phyloP scores from a whole-genome alignment of 2,888 invertebrate genomes.

The Caenorhabditis wallacei region DNA sequence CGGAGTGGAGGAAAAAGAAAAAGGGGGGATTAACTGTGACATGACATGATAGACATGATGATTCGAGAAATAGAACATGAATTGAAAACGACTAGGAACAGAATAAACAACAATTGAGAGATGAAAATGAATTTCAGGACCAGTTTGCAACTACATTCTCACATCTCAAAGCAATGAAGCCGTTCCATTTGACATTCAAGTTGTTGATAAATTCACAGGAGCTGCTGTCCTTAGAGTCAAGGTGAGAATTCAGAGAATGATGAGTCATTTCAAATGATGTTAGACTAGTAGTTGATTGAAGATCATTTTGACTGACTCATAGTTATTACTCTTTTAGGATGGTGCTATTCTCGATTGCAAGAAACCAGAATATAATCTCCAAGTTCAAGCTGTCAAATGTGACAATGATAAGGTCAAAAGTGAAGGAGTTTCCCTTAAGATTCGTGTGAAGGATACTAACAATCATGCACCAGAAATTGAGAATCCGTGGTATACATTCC shows the following conservation, averaged over 20 bases:
- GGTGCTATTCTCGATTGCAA: constrained; percentile 78
- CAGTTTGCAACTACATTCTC: constrained; percentile 80
- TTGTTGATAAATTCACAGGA: constrained; percentile 79
- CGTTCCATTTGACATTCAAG: constrained; percentile 78
- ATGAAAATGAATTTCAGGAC: constrained; percentile 71
- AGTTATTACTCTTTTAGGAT: constrained; percentile 54
- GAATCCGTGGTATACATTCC: constrained; percentile 92
- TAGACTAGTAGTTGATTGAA: neutral
- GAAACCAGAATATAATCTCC: constrained; percentile 74
- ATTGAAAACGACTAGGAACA: constrained; percentile 30
- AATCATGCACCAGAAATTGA: constrained; percentile 95
- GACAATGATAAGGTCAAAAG: constrained; percentile 75
- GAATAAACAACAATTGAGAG: neutral
- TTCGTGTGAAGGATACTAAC: constrained; percentile 96
- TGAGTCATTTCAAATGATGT: constrained; percentile 33
- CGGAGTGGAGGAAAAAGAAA: constrained; percentile 22
- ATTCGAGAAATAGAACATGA: constrained; percentile 44
- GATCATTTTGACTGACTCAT: neutral
- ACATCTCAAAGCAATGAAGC: constrained; percentile 66
- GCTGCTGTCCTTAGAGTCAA: constrained; percentile 78
- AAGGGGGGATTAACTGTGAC: constrained; percentile 55
- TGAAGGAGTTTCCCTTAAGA: constrained; percentile 75
- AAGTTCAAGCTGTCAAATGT: constrained; percentile 79
- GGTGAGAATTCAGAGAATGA: constrained; percentile 23
- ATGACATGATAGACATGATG: constrained; percentile 53